Evolutionary conservation across 1,140 invertebrate genomes (phyloP), one percentile per base, ranked within the genome.

Genomic region (Calliopsis andreniformis): DNA sequence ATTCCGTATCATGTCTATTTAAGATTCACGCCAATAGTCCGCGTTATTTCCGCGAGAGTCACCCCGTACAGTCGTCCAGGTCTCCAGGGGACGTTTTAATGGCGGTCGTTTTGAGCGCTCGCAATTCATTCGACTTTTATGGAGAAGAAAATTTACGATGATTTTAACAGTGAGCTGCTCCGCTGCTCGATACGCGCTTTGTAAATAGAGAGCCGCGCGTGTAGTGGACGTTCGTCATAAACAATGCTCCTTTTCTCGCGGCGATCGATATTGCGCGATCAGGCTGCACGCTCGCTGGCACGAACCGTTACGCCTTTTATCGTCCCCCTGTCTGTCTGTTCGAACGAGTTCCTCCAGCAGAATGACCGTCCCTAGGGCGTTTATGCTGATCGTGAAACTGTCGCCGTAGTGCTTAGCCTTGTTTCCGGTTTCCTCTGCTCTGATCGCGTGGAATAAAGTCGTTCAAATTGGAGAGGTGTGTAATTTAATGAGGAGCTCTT

Each of bases 91-190:
- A 67, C 73, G 73, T 84, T 86, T 86, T 86, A 85, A 85, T 79
- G 59, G 45, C 28, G 18, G 47, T 10, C 59, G 63, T 67, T 76
- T 63, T 72, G 75, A 63, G 32, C 53, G 59, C 70, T 67, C 67
- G 70, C 81, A 79, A 86, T 86, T 86, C 84, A 66, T 76, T 76
- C 71, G 82, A 87, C 85, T 87, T 87, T 87, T 86, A 87, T 87
- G 79, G 84, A 81, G 84, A 83, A 66, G 55, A 79, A 87, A 73
- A 87, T 87, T 87, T 87, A 87, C 78, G 83, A 47, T 62, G 72
- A 80, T 87, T 87, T 84, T 80, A 86, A 80, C 85, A 76, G 75
- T 69, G 72, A 59, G 78, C 77, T 66, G 49, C 53, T 30, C 35
- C 42, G 1, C 64, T 16, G n/a, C 45, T 3, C 53, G 47, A 66